These are phyloP conservation scores for Caenorhabditis becei DNA, from an alignment of 2,888 invertebrate genomes.

Conservation along the genomic window DNA sequence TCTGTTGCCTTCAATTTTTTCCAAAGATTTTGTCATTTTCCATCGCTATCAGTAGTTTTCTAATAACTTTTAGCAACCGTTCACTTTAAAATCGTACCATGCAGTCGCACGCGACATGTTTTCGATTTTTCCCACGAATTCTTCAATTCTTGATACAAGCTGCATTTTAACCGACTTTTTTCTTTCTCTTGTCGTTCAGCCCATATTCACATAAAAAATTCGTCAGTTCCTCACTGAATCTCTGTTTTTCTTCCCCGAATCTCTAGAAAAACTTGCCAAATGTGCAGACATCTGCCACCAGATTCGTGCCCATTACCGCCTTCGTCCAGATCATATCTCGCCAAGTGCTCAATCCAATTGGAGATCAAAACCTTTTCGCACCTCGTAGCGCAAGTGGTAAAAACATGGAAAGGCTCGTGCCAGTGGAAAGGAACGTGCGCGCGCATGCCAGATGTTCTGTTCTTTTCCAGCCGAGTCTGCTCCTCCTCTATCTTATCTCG, in stretches of 20 bases:
- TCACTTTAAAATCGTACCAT: too few species aligned
- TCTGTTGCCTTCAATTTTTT: neutral
- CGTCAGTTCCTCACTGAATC: neutral
- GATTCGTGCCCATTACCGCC: neutral
- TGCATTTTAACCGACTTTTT: too few species aligned
- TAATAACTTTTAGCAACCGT: too few species aligned
- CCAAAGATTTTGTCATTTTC: neutral
- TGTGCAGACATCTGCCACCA: neutral
- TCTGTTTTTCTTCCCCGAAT: neutral
- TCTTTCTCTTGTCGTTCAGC: too few species aligned
- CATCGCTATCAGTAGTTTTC: neutral
- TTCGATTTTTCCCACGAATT: too few species aligned
- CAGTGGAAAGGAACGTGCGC: constrained; percentile 1
- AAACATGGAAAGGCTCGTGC: constrained; percentile 6
- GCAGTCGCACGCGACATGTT: too few species aligned
- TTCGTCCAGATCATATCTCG: neutral
- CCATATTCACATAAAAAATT: too few species aligned
- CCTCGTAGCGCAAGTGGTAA: constrained; percentile 9
- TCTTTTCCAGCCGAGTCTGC: neutral
- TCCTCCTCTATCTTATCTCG: neutral
- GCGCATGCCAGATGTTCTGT: constrained; percentile 18
- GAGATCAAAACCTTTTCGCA: constrained; percentile 5
- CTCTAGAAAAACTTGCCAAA: neutral
- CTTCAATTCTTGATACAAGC: too few species aligned
- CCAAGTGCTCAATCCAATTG: neutral